A percentile compares a stretch with the other conserved stretches of the same genome.
phyloP scores from a whole-genome alignment of 1,140 invertebrate genomes.

The Nomia melanderi region DNA sequence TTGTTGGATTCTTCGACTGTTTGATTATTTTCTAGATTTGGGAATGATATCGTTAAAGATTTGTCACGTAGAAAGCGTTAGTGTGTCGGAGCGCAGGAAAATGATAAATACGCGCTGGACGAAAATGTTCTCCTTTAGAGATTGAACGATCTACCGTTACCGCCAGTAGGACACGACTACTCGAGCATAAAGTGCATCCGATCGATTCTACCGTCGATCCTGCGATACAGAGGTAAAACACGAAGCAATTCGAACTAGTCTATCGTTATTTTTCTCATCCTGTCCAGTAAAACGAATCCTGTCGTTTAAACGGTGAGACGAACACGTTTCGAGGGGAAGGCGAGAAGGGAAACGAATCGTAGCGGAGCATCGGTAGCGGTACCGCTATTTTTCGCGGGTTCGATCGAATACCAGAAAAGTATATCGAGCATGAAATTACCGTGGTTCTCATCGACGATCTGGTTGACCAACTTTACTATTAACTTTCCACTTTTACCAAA shows the following conservation, averaged over 20 bases:
- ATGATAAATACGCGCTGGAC: background rate
- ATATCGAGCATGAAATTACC: conserved; percentile 67
- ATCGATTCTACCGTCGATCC: background rate
- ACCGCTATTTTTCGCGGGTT: conserved; percentile 31
- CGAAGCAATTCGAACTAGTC: background rate
- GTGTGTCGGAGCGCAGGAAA: background rate
- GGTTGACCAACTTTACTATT: background rate
- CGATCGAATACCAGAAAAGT: conserved; percentile 48
- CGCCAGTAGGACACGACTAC: conserved; percentile 1
- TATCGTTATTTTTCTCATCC: background rate
- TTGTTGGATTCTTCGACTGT: too few species aligned
- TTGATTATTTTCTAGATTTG: too few species aligned
- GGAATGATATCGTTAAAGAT: too few species aligned
- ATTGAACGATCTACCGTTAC: background rate
- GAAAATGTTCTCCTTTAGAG: background rate
- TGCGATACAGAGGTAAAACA: background rate
- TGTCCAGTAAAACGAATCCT: background rate
- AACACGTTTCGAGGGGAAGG: background rate
- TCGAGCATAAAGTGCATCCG: background rate
- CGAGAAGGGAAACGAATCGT: conserved; percentile 11
- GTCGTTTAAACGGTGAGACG: background rate
- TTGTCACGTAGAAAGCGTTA: too few species aligned
- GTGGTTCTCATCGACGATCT: conserved; percentile 56
- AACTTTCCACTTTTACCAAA: background rate
- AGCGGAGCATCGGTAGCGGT: conserved; percentile 8